Evolutionary conservation across 2,888 invertebrate genomes (phyloP).

Genomic region (Tipula unca): DNA sequence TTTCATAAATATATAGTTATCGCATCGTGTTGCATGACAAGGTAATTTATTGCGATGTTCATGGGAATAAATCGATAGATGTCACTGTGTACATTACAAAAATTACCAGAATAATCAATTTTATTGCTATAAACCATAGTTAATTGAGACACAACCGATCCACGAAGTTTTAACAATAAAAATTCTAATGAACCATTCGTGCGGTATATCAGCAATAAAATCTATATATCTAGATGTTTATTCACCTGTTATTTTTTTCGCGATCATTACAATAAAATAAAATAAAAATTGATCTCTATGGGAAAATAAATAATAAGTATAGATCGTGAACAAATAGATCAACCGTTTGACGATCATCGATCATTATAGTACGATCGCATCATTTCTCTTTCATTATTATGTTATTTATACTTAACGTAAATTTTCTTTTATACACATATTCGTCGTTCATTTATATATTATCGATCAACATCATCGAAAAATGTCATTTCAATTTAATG

Average conservation of each 20-base stretch:
- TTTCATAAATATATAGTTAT: not conserved
- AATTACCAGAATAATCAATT: not conserved
- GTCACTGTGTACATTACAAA: not conserved
- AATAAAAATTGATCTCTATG: not conserved
- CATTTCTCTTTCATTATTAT: not conserved
- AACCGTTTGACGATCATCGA: not conserved
- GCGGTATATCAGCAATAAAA: not conserved
- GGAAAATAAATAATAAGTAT: not conserved
- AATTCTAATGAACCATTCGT: not conserved
- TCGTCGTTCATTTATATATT: not conserved
- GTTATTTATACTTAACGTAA: not conserved
- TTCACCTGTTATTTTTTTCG: not conserved
- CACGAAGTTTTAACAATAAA: not conserved
- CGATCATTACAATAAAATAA: not conserved
- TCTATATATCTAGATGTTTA: no score
- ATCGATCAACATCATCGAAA: not conserved
- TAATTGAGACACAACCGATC: not conserved
- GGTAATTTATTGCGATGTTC: not conserved
- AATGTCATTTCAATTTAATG: not conserved
- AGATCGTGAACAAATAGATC: not conserved
- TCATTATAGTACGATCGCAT: not conserved
- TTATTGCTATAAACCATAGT: not conserved
- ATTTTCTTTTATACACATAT: not conserved
- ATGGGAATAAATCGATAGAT: not conserved
- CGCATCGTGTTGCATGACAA: not conserved